Evolutionary conservation across 2,888 invertebrate genomes (phyloP).

Genomic region (Odontomyia ornata): DNA sequence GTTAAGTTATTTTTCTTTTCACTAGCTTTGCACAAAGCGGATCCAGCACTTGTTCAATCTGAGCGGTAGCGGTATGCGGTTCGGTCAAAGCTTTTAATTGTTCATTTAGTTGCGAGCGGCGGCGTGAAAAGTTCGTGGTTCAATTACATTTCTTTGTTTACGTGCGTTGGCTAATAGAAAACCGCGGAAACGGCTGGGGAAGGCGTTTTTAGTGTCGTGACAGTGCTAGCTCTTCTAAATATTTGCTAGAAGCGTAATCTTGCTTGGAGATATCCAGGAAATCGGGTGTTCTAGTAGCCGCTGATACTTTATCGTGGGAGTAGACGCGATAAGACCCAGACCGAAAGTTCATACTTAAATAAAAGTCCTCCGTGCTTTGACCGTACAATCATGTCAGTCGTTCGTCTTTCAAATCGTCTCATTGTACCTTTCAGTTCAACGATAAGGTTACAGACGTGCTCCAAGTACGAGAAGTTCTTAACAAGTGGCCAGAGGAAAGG

Average conservation of each 20-base stretch:
- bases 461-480: constrained; percentile 21
- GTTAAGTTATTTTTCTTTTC: not conserved
- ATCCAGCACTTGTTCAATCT: no score
- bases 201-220: no score
- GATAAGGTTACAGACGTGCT: constrained; percentile 5
- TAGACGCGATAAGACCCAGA: not conserved
- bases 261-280: no score
- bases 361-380: no score
- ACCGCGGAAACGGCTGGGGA: no score
- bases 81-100: not conserved
- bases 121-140: no score
- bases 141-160: no score
- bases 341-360: not conserved
- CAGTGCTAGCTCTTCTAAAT: no score
- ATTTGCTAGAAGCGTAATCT: no score
- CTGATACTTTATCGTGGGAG: not conserved
- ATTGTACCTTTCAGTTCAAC: constrained; percentile 24
- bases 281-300: not conserved
- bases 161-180: no score
- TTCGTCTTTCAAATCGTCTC: constrained; percentile 24
- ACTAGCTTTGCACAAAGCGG: not conserved
- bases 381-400: constrained; percentile 33
- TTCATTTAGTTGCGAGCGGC: not conserved
- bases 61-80: not conserved
- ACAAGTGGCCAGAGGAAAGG: constrained; percentile 38